These are phyloP conservation scores for Drosophila maculinotata DNA, from an alignment of 2,888 invertebrate species.

Conservation along the genomic window DNA sequence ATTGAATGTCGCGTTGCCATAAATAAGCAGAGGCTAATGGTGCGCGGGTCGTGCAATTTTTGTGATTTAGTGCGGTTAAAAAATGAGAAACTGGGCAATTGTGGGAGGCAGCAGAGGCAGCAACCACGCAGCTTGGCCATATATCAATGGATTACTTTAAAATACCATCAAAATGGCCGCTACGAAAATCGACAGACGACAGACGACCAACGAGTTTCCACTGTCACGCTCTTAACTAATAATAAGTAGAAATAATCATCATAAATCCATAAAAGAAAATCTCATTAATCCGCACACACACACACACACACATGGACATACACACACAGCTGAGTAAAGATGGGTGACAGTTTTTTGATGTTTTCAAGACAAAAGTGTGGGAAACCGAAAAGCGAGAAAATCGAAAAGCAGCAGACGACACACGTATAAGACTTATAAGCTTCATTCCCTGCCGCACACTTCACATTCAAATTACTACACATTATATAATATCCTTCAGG, in stretches of 20 bases:
- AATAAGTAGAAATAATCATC: slow-evolving; percentile 68
- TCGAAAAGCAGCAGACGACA: slow-evolving; percentile 47
- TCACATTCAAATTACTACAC: slow-evolving; percentile 82
- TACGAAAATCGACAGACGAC: slow-evolving; percentile 11
- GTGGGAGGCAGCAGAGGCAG: background rate
- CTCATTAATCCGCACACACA: slow-evolving; percentile 66
- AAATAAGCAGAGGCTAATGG: slow-evolving; percentile 73
- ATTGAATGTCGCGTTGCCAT: slow-evolving; percentile 73
- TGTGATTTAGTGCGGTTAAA: slow-evolving; percentile 70
- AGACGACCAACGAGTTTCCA: slow-evolving; percentile 24
- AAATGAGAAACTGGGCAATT: slow-evolving; percentile 29
- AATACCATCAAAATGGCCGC: slow-evolving; percentile 42
- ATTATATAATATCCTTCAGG: slow-evolving; percentile 79
- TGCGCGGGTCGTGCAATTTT: slow-evolving; percentile 71
- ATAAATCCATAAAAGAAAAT: slow-evolving; percentile 79
- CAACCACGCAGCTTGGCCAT: slow-evolving; percentile 45
- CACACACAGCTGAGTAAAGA: background rate
- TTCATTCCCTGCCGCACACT: slow-evolving; percentile 68
- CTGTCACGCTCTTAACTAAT: slow-evolving; percentile 70
- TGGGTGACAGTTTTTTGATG: slow-evolving; percentile 59
- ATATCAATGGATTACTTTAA: slow-evolving; percentile 78
- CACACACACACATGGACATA: slow-evolving; percentile 5
- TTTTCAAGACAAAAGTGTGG: slow-evolving; percentile 35
- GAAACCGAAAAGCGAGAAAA: slow-evolving; percentile 38
- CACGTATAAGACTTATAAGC: slow-evolving; percentile 74